Evolutionary conservation across 2,113 vertebrate species (phyloP).

Genomic region (Podiceps cristatus): DNA sequence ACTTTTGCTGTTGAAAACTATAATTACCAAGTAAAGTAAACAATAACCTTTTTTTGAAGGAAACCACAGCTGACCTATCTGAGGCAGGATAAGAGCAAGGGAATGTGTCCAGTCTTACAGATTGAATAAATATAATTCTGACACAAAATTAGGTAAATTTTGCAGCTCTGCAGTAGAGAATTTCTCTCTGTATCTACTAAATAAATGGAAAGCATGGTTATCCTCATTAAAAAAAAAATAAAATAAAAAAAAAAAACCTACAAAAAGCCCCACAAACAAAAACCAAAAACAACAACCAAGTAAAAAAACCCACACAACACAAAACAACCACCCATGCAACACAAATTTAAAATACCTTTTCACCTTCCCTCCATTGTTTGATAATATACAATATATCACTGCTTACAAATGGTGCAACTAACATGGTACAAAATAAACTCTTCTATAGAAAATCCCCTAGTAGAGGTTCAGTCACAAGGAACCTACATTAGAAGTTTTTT

Average conservation of each 20-base stretch:
- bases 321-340: too few species aligned
- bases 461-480: background rate
- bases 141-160: background rate
- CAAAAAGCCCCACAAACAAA: too few species aligned
- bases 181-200: background rate
- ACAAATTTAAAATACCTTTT: background rate
- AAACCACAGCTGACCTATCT: background rate
- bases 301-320: background rate
- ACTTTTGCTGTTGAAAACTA: background rate
- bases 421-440: background rate
- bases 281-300: too few species aligned
- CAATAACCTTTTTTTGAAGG: background rate
- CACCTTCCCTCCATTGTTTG: background rate
- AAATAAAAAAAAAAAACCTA: too few species aligned
- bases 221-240: background rate
- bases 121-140: background rate
- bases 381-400: background rate
- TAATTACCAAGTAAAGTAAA: background rate
- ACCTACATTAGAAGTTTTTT: background rate
- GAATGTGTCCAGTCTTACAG: background rate
- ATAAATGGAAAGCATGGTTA: background rate
- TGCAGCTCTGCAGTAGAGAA: background rate
- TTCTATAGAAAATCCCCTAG: background rate
- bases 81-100: background rate
- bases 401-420: background rate